Evolutionary conservation across 2,888 invertebrate species (phyloP), one percentile per base, ranked within the genome.

Genomic region (Drosophila austrosaltans): DNA sequence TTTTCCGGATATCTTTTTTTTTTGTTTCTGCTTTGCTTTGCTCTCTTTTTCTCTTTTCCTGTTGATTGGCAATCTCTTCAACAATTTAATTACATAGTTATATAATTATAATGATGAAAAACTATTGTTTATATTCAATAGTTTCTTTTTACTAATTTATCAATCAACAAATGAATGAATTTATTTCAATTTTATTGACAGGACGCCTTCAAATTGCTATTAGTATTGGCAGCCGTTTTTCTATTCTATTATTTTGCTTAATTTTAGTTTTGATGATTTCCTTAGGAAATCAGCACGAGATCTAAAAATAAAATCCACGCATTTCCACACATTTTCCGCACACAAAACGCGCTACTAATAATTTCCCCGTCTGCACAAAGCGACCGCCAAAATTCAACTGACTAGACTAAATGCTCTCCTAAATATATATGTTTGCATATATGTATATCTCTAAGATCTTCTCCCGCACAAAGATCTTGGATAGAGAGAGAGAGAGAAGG

Each of bases 291-390:
- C 87, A 65, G 72, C 72, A 87, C 79, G 77, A 66, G 63, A 54
- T 78, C 85, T 85, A 85, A 80, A 87, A 88, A 85, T 85, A 85
- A 77, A 57, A 74, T 70, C 56, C 82, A 79, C 83, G 78, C 81
- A 78, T 78, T 79, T 66, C 60, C 69, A 65, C 44, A 65, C 63
- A 70, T 82, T 77, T 75, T 67, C 70, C 65, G 64, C 62, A 68
- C 58, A 65, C 62, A 58, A 63, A 66, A 59, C 62, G 16, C 22
- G 48, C 48, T 10, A 10, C 48, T 48, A 48, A 22, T 48, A 25
- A 53, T 73, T 71, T 72, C 71, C 59, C 63, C 74, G 58, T 69
- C 63, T 48, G 58, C 69, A 66, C 82, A 57, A 56, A 54, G 65
- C 84, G 72, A 69, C 72, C 77, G 76, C 76, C 80, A 76, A 80